These are phyloP conservation scores for Arnoldichthys spilopterus DNA, from an alignment of 2,797 vertebrate species.

Conservation along the genomic window DNA sequence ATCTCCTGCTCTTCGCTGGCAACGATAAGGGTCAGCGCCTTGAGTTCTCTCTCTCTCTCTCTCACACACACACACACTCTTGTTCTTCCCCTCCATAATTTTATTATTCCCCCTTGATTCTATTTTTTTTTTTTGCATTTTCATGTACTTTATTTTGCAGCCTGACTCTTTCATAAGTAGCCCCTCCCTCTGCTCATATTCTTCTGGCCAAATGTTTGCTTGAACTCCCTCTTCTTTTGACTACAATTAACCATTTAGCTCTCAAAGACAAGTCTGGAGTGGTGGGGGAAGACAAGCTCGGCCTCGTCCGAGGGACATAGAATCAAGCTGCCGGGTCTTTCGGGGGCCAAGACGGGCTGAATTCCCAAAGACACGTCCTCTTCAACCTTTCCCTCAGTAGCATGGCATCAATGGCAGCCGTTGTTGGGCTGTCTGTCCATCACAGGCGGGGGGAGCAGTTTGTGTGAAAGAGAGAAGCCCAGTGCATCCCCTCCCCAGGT, in stretches of 20 bases:
- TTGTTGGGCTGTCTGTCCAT: conserved; percentile 72
- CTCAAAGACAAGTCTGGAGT: conserved; percentile 75
- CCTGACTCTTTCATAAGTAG: conserved; percentile 67
- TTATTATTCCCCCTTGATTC: conserved; percentile 90
- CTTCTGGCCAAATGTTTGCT: conserved; percentile 72
- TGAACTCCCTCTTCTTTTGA: conserved; percentile 77
- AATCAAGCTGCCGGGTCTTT: conserved; percentile 80
- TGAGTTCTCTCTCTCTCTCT: conserved; percentile 80
- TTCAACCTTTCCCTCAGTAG: conserved; percentile 67
- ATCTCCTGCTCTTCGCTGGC: conserved; percentile 93
- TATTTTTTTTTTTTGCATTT: conserved; percentile 68
- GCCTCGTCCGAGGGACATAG: conserved; percentile 76
- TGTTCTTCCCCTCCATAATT: conserved; percentile 77
- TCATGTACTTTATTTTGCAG: conserved; percentile 76
- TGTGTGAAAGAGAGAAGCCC: conserved; percentile 70
- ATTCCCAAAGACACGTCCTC: conserved; percentile 78
- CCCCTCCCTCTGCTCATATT: conserved; percentile 72
- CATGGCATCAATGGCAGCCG: conserved; percentile 59
- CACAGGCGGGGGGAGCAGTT: conserved; percentile 64
- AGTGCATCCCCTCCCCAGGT: conserved; percentile 63
- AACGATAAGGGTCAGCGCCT: conserved; percentile 96
- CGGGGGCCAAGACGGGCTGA: conserved; percentile 72
- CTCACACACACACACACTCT: conserved; percentile 47
- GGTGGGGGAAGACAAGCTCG: conserved; percentile 71
- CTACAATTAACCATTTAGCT: conserved; percentile 83